phyloP scores from a whole-genome alignment of 2,888 invertebrate species.

The Ectobius pallidus region DNA sequence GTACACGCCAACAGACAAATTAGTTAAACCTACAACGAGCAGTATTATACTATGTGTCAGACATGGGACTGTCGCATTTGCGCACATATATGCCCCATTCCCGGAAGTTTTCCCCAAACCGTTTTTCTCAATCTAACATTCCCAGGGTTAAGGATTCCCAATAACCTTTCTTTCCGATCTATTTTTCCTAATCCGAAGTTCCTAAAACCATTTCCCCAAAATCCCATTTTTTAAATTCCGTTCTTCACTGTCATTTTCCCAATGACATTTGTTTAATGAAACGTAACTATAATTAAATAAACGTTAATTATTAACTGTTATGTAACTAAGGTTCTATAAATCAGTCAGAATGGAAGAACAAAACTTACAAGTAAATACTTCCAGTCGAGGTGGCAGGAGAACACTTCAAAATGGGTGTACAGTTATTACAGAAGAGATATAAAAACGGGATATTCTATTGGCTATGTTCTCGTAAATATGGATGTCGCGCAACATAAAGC shows the following conservation, averaged over 20 bases:
- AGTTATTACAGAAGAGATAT: neutral
- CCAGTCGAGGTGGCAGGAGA: too few relatives aligned
- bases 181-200: neutral
- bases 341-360: too few relatives aligned
- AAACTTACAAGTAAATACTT: too few relatives aligned
- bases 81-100: too few relatives aligned
- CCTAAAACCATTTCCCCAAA: neutral
- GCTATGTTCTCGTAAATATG: neutral
- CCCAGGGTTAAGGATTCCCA: neutral
- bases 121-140: neutral
- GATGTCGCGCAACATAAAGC: neutral
- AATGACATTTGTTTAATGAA: neutral
- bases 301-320: neutral
- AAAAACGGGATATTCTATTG: neutral
- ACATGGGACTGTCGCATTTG: too few relatives aligned
- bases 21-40: too few relatives aligned
- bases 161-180: neutral
- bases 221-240: neutral
- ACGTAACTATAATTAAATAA: neutral
- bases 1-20: too few relatives aligned
- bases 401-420: too few relatives aligned
- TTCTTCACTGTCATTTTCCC: too few relatives aligned
- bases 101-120: neutral
- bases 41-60: too few relatives aligned
- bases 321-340: neutral